A percentile compares a stretch with the other conserved stretches of the same genome.
Evolutionary conservation across 2,797 vertebrate species (phyloP).

Genomic region (Anolis apletophallus): DNA sequence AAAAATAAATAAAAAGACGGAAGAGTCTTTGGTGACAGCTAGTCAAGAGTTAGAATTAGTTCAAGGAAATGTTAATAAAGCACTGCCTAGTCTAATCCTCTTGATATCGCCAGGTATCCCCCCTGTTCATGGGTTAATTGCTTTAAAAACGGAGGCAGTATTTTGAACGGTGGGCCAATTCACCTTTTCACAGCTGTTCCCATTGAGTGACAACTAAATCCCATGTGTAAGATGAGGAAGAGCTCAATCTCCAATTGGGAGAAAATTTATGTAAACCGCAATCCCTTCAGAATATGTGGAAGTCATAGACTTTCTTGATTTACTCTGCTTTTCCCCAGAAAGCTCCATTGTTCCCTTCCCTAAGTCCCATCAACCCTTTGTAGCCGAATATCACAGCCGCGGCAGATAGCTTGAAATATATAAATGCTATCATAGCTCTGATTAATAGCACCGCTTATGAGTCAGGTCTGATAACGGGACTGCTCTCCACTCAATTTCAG

Average conservation of each 20-base stretch:
- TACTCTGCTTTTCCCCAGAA: constrained; percentile 99
- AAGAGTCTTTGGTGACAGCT: constrained; percentile 84
- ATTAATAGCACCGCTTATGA: constrained; percentile 99
- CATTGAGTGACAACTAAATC: constrained; percentile 91
- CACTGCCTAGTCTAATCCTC: constrained; percentile 85
- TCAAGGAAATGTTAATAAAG: constrained; percentile 90
- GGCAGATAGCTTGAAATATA: constrained; percentile 99
- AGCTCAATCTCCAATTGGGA: constrained; percentile 89
- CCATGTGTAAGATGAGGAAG: constrained; percentile 90
- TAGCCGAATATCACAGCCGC: constrained; percentile 99
- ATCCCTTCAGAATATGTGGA: constrained; percentile 90
- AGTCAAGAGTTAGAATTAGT: constrained; percentile 88
- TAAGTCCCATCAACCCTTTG: constrained; percentile 99
- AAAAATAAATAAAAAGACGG: constrained; percentile 76
- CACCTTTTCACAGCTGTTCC: constrained; percentile 91
- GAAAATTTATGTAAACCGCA: constrained; percentile 91
- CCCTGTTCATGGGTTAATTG: constrained; percentile 90
- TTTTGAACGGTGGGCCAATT: constrained; percentile 87
- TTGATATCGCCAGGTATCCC: constrained; percentile 90
- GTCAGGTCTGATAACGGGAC: constrained; percentile 99
- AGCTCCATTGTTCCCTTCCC: constrained; percentile 99
- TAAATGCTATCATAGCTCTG: constrained; percentile 99
- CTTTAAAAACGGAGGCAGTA: constrained; percentile 89
- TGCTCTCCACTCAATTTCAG: constrained; percentile 99
- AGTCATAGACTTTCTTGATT: constrained; percentile 96